Percentiles rank a stretch among this genome's conserved stretches.
Evolutionary conservation across 2,113 vertebrate genomes (phyloP).

Genomic region (Bungarus multicinctus): DNA sequence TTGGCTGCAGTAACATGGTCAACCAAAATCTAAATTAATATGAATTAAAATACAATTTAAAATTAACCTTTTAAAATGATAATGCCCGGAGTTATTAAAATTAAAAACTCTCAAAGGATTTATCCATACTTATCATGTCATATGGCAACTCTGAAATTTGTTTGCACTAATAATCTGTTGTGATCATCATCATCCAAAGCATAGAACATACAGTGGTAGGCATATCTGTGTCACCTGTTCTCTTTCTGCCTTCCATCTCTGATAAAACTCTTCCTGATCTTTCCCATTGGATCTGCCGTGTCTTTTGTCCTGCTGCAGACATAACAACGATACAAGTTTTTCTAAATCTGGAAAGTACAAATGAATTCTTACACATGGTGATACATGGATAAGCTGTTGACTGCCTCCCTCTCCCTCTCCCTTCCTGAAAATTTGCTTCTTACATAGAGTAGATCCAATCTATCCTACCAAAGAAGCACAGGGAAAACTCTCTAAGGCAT

Average conservation of each 20-base stretch:
- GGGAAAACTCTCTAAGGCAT: neutral
- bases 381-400: neutral
- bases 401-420: neutral
- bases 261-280: neutral
- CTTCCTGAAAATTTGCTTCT: neutral
- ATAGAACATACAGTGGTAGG: neutral
- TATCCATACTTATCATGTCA: neutral
- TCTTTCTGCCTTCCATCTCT: neutral
- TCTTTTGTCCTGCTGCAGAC: constrained; percentile 3
- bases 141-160: neutral
- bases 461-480: neutral
- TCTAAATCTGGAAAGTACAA: constrained; percentile 17
- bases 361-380: neutral
- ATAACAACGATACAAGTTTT: neutral
- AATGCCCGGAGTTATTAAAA: neutral
- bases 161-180: neutral
- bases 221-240: neutral
- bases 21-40: neutral
- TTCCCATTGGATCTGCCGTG: neutral
- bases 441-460: too few relatives aligned
- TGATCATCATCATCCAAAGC: neutral
- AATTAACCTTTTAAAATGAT: neutral
- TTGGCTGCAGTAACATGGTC: neutral
- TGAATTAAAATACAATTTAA: neutral
- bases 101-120: neutral